Evolutionary conservation across 1,140 invertebrate genomes (phyloP).

Genomic region (Chlorops oryzae): DNA sequence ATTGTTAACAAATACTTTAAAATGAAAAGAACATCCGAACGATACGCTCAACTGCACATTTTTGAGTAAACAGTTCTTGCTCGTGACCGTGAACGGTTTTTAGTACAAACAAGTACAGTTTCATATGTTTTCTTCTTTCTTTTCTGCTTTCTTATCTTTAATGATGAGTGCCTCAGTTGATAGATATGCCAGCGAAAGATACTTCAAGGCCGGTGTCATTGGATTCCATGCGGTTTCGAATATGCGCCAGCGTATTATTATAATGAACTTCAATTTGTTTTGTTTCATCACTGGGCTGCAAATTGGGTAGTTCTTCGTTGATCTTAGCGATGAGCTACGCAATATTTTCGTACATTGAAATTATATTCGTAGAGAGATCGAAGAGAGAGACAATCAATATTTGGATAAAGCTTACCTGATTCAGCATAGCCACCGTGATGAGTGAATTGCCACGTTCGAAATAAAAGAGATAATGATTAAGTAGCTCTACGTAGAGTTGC

Average conservation of each 20-base stretch:
- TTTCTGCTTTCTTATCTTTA: too few species aligned
- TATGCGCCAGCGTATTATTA: slow-evolving; percentile 77
- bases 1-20: too few species aligned
- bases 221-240: slow-evolving; percentile 61
- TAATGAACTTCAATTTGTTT: slow-evolving; percentile 95
- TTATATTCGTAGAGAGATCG: slow-evolving; percentile 10
- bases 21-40: too few species aligned
- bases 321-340: slow-evolving; percentile 91
- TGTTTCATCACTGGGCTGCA: slow-evolving; percentile 90
- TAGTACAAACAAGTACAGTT: too few species aligned
- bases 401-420: slow-evolving; percentile 48
- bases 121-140: too few species aligned
- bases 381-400: too few species aligned
- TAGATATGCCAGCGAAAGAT: slow-evolving; percentile 45
- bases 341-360: too few species aligned
- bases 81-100: too few species aligned
- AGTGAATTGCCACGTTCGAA: slow-evolving; percentile 86
- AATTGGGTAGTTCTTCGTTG: slow-evolving; percentile 82
- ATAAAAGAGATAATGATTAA: slow-evolving; percentile 93
- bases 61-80: too few species aligned
- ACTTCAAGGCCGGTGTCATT: slow-evolving; percentile 56
- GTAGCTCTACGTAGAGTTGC: slow-evolving; percentile 88
- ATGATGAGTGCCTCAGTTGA: too few species aligned
- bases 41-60: too few species aligned
- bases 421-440: slow-evolving; percentile 56